phyloP scores from a whole-genome alignment of 1,140 invertebrate species.

The Trichonephila clavipes region DNA sequence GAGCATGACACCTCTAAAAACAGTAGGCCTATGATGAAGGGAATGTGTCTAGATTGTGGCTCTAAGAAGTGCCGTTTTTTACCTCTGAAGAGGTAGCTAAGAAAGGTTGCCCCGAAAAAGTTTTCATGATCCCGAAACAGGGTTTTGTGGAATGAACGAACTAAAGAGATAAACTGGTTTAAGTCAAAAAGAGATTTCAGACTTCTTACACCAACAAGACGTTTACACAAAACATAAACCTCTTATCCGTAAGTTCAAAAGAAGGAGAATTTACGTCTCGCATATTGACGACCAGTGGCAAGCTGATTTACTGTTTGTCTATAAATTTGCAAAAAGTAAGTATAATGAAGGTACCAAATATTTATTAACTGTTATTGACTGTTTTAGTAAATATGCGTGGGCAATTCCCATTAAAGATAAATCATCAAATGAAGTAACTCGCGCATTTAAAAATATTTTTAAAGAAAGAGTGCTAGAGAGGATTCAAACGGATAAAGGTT shows the following conservation, averaged over 20 bases:
- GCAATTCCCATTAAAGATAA: slow-evolving; percentile 81
- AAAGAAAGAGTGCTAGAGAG: slow-evolving; percentile 42
- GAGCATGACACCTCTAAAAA: no score
- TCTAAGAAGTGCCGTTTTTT: no score
- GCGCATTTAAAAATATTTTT: slow-evolving; percentile 78
- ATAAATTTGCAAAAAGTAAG: slow-evolving; percentile 29
- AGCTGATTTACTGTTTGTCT: slow-evolving; percentile 78
- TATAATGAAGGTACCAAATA: slow-evolving; percentile 81
- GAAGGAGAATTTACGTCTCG: slow-evolving; percentile 74
- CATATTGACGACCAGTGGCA: slow-evolving; percentile 80
- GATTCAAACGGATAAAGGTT: no score
- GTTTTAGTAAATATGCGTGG: slow-evolving; percentile 82
- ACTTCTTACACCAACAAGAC: slow-evolving; percentile 73
- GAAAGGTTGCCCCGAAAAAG: no score
- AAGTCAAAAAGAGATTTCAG: background rate
- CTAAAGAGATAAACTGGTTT: slow-evolving; percentile 10
- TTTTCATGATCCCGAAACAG: background rate
- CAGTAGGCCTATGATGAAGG: no score
- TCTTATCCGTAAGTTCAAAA: slow-evolving; percentile 62
- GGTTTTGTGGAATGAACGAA: slow-evolving; percentile 3
- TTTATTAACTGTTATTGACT: slow-evolving; percentile 82
- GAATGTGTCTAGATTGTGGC: no score
- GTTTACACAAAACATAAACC: slow-evolving; percentile 77
- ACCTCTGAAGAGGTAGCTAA: fast-evolving
- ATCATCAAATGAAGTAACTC: slow-evolving; percentile 78